These are phyloP conservation scores for Taenioides sp. DNA, from an alignment of 2,797 vertebrate species.

Conservation along the genomic window DNA sequence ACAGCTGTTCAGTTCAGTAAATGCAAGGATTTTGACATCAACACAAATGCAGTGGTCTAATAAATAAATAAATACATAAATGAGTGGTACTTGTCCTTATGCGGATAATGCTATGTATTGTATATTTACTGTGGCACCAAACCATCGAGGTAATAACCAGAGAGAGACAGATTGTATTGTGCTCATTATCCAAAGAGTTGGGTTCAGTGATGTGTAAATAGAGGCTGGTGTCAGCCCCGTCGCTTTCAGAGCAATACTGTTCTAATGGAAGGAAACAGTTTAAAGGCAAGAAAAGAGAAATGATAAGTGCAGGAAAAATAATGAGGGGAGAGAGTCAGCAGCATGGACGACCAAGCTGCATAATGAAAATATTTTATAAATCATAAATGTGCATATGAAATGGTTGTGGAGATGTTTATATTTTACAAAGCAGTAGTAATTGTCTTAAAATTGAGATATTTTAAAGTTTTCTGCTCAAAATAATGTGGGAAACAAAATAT, in stretches of 20 bases:
- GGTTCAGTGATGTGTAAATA: conserved; percentile 28
- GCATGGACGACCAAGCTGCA: background rate
- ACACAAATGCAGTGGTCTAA: background rate
- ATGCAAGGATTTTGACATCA: background rate
- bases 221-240: conserved; percentile 12
- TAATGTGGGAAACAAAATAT: no score
- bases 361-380: background rate
- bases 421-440: background rate
- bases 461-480: no score
- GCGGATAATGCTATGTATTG: conserved; percentile 2
- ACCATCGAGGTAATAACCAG: conserved; percentile 10
- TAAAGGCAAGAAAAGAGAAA: conserved; percentile 26
- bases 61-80: background rate
- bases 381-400: background rate
- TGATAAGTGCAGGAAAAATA: conserved; percentile 33
- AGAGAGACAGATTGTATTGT: conserved; percentile 4
- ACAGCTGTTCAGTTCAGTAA: background rate
- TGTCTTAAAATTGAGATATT: no score
- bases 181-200: conserved; percentile 11
- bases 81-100: conserved; percentile 3
- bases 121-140: conserved; percentile 5
- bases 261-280: conserved; percentile 25
- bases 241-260: conserved; percentile 17
- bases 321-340: conserved; percentile 22
- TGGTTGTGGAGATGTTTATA: background rate